phyloP scores from a whole-genome alignment of 2,113 vertebrate genomes.

The Galeopterus variegatus region DNA sequence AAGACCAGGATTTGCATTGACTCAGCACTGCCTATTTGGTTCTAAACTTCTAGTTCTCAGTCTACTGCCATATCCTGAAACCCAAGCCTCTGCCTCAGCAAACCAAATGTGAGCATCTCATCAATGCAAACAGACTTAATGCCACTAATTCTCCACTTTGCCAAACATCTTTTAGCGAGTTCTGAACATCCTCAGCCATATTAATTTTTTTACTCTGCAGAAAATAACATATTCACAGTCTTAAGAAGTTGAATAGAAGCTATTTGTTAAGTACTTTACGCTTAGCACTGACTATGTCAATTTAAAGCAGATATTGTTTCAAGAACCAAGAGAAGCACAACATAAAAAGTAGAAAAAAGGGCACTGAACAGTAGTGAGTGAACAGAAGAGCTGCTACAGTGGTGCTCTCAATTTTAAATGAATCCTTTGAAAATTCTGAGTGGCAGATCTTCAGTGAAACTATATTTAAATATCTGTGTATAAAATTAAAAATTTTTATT shows the following conservation, averaged over 20 bases:
- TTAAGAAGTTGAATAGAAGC: conserved; percentile 16
- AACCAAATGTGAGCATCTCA: background rate
- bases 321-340: conserved; percentile 34
- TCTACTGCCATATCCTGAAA: background rate
- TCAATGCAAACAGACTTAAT: background rate
- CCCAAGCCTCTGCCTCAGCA: background rate
- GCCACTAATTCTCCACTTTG: background rate
- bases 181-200: background rate
- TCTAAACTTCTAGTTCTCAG: background rate
- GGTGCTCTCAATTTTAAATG: conserved; percentile 66
- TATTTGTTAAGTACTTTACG: background rate
- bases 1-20: background rate
- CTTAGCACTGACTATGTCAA: background rate
- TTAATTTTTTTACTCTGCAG: background rate
- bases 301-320: conserved; percentile 60
- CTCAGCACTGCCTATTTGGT: background rate
- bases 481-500: conserved; percentile 61
- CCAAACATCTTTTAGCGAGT: background rate
- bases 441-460: conserved; percentile 58
- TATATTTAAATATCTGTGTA: conserved; percentile 60
- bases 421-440: conserved; percentile 56
- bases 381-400: conserved; percentile 52
- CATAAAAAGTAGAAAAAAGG: conserved; percentile 29
- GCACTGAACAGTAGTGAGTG: background rate
- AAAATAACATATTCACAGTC: conserved; percentile 56